These are phyloP conservation scores for Mellivora capensis DNA, from an alignment of 2,113 vertebrate species.

Conservation along the genomic window DNA sequence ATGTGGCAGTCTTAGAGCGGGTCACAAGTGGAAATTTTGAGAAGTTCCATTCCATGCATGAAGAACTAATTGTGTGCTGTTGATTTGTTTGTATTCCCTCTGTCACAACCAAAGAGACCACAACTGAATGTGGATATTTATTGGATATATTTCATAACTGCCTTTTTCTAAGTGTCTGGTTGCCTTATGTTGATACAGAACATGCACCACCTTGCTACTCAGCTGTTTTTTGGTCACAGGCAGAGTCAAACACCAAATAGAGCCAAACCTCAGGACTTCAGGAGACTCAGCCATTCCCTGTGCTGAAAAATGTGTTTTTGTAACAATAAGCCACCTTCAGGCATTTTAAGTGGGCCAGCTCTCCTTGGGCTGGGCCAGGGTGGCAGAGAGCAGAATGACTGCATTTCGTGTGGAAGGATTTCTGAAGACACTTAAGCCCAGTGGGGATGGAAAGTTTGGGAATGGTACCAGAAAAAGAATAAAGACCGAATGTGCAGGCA, in stretches of 20 bases:
- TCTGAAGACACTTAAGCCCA: constrained; percentile 36
- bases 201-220: constrained; percentile 14
- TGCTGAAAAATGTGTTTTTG: neutral
- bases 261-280: constrained; percentile 35
- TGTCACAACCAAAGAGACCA: constrained; percentile 44
- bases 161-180: constrained; percentile 59
- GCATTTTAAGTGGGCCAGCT: neutral
- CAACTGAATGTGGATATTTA: constrained; percentile 52
- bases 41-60: constrained; percentile 14
- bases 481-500: constrained; percentile 59
- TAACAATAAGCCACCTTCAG: constrained; percentile 35
- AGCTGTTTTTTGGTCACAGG: constrained; percentile 35
- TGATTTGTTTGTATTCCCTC: constrained; percentile 53
- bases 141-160: constrained; percentile 50
- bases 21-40: constrained; percentile 9
- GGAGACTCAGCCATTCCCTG: neutral
- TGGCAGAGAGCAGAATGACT: constrained; percentile 13
- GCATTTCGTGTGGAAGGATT: constrained; percentile 3
- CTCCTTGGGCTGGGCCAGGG: neutral
- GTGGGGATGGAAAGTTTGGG: constrained; percentile 34
- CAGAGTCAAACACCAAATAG: constrained; percentile 25
- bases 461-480: constrained; percentile 56
- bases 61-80: constrained; percentile 24
- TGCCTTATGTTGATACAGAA: constrained; percentile 63
- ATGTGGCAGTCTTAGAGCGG: neutral